Base-by-base conservation (phyloP, 2,113 vertebrate species). In the Probosciger aterrimus region DNA sequence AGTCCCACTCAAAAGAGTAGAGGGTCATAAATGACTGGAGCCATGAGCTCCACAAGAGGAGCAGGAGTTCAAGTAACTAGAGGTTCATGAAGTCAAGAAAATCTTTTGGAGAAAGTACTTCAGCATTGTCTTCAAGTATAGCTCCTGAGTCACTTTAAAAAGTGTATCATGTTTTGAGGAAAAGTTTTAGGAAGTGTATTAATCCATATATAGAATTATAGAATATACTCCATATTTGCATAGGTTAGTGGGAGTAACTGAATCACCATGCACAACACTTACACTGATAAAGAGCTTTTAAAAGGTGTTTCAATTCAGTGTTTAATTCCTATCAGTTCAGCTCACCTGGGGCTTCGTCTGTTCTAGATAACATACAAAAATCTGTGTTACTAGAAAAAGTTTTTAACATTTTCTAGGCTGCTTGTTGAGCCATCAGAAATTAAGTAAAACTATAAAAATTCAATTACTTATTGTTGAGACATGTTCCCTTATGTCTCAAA, bases 1-100 rank as follows among this genome's bases (percentile, higher is more conserved):
- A 60, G 14, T 7, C 9, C 7, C 16, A 16, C 12, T 59, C 0
- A 0, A 73, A 63, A n/a, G 24, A 7, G 3, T 9, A n/a, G 30
- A 70, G 22, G 11, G 5, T 28, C 18, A 41, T 6, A 77, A 83
- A 71, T 1, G 2, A 43, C 2, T 80, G 44, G 23, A 86, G 24
- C 20, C 59, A n/a, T 30, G 47, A 91, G 10, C 9, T 73, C 52
- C 76, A 30, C 11, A 83, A 43, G 30, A 78, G 35, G 24, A 78
- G 44, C 39, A 44, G 28, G 22, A 70, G 22, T 59, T 20, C 7
- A 6, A 31, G 55, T 28, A 19, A 50, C 13, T 46, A 50, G 20
- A 64, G 23, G 12, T 35, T 84, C 18, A 50, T 41, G 41, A 82
- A 44, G 9, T 80, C 10, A 52, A 59, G 31, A 74, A 5, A 69